These are phyloP conservation scores for Melipona beecheii DNA, from an alignment of 2,888 invertebrate species.

Conservation along the genomic window DNA sequence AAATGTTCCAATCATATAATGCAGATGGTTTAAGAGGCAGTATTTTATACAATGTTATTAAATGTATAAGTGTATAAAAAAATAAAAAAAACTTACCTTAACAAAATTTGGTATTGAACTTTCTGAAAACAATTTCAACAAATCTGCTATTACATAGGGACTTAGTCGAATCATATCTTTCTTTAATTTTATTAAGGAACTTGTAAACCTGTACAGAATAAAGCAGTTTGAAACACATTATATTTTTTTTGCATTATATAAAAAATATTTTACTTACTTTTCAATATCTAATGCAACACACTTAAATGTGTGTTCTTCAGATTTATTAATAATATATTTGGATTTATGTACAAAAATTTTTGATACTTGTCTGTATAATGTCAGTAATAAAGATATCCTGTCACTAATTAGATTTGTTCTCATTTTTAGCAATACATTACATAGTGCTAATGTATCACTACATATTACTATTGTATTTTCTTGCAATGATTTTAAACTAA, in stretches of 20 bases:
- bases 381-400: conserved; percentile 73
- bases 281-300: conserved; percentile 76
- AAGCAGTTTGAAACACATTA: not conserved
- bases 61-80: not conserved
- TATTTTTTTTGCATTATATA: not conserved
- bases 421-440: conserved; percentile 71
- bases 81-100: conserved; percentile 72
- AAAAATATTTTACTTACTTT: conserved; percentile 74
- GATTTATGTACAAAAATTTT: conserved; percentile 70
- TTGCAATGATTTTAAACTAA: conserved; percentile 69
- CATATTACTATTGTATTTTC: conserved; percentile 65
- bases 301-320: conserved; percentile 65
- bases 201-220: conserved; percentile 64
- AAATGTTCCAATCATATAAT: not conserved
- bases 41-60: not conserved
- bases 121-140: conserved; percentile 75
- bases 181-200: conserved; percentile 75
- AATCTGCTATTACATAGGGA: conserved; percentile 78
- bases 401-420: conserved; percentile 72
- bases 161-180: conserved; percentile 76
- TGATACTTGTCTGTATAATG: conserved; percentile 73
- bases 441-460: conserved; percentile 72
- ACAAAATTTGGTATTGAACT: conserved; percentile 70
- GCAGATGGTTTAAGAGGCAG: not conserved
- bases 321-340: conserved; percentile 57